Evolutionary conservation across 2,113 vertebrate species (phyloP), one percentile per base, ranked within the genome.

Genomic region (Atherinomorus stipes): DNA sequence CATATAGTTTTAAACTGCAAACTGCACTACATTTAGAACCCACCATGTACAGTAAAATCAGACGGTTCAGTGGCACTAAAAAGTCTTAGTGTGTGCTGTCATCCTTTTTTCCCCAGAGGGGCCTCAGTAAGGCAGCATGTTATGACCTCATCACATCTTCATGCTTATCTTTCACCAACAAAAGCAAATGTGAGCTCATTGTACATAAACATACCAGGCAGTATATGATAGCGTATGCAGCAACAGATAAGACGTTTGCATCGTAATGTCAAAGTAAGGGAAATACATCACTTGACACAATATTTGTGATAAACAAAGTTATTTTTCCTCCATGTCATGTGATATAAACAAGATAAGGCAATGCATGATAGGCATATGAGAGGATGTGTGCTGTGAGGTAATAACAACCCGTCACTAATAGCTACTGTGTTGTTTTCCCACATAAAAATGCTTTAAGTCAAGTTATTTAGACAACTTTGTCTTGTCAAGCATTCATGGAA

Each of bases 11-110:
- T 72, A 65, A 64, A 68, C 52, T 75, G 76, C 74, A 79, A 74
- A 86, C 59, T 76, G 50, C 22, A 45, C 11, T 15, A 68, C 61
- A 67, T 86, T 81, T 80, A 75, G 53, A 58, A 56, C 47, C 64
- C 37, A 65, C 56, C 54, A 61, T 62, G 59, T 80, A n/a, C n/a
- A n/a, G n/a, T n/a, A 60, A 78, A 84, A 65, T 59, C 52, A 28
- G 60, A 61, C 23, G 49, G 23, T 61, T 49, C 60, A 40, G 10
- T 23, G 31, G 11, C 53, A 61, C 12, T 72, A 50, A 72, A 71
- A 65, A 57, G 26, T 25, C 28, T 64, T 51, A 28, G 53, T 21
- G 26, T 70, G 59, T 28, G 18, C 54, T 22, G 42, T 64, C 56
- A 70, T 47, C 28, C 64, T 73, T 23, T 73, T 70, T 34, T 34